Base-by-base conservation (phyloP, 2,797 vertebrate species). In the Babyrousa celebensis region DNA sequence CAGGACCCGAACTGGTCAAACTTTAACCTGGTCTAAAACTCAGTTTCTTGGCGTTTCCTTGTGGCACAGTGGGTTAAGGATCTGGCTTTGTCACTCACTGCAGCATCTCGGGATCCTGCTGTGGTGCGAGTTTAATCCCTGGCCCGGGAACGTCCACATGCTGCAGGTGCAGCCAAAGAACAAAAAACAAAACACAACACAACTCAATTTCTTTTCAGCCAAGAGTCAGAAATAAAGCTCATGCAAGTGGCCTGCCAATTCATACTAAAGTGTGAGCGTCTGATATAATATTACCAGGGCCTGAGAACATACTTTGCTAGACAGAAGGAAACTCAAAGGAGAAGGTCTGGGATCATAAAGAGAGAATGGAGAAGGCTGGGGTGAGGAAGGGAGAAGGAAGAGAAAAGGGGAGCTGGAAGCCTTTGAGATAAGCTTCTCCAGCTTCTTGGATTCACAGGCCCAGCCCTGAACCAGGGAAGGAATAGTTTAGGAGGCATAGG, bases 171-270 rank as follows among this genome's bases (percentile, higher is more conserved):
- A 48, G 43, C 43, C 43, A 48, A 48, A 48, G 9, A 48, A 48
- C 6, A 48, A 48, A 48, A 48, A 48, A 10, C 6, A 48, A 48
- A 48, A 48, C 6, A 9, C 6, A 48, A 48, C 43, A 48, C 43
- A 85, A 86, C 32, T 83, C 58, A 58, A 43, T 52, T 23, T 67
- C 20, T 74, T 60, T 91, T 65, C 5, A 80, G 71, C 18, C 25
- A 71, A 32, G 89, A 32, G 29, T 84, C 60, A 93, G 43, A 94
- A 85, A 83, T 32, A 12, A 87, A 63, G 16, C 16, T 95, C 82
- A 86, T n/a, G 93, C 43, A 72, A 79, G 40, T n/a, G 40, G 29
- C 27, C 82, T 80, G 36, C 62, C 21, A 27, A 27, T 77, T 93
- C 71, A 58, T 70, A 94, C 52, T 89, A 68, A 60, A 89, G 75